Evolutionary conservation across 2,797 vertebrate species (phyloP).

Genomic region (Lepus oiostolus): DNA sequence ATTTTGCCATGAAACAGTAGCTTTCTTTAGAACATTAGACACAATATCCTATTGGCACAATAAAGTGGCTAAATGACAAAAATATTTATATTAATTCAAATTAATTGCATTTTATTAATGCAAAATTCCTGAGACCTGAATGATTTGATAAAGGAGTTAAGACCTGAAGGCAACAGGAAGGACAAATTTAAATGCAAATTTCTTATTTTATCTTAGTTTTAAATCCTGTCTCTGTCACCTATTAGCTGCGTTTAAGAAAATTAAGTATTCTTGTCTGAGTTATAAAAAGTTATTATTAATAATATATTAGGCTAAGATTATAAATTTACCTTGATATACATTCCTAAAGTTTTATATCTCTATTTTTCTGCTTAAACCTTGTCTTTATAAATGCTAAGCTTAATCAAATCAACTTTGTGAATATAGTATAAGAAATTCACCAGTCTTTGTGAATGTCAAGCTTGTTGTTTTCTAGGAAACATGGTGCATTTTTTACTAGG

Average conservation of each 20-base stretch:
- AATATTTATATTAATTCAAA: neutral
- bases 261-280: neutral
- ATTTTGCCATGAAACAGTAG: slow-evolving; percentile 22
- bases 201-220: neutral
- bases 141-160: neutral
- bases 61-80: neutral
- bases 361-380: slow-evolving; percentile 17
- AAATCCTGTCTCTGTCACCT: neutral
- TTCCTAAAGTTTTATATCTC: neutral
- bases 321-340: neutral
- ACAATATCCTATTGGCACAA: neutral
- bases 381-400: neutral
- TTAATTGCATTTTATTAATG: neutral
- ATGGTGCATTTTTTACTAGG: neutral
- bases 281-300: slow-evolving; percentile 21
- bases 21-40: neutral
- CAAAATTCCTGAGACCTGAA: neutral
- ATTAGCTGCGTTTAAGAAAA: neutral
- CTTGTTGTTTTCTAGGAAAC: neutral
- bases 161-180: neutral
- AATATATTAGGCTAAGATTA: neutral
- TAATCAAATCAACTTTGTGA: neutral
- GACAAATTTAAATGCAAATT: neutral
- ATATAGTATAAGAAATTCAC: slow-evolving; percentile 14
- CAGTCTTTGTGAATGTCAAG: neutral